A percentile compares a stretch with the other conserved stretches of the same genome.
Evolutionary conservation across 2,113 vertebrate species (phyloP).

Genomic region (Alexandromys fortis): DNA sequence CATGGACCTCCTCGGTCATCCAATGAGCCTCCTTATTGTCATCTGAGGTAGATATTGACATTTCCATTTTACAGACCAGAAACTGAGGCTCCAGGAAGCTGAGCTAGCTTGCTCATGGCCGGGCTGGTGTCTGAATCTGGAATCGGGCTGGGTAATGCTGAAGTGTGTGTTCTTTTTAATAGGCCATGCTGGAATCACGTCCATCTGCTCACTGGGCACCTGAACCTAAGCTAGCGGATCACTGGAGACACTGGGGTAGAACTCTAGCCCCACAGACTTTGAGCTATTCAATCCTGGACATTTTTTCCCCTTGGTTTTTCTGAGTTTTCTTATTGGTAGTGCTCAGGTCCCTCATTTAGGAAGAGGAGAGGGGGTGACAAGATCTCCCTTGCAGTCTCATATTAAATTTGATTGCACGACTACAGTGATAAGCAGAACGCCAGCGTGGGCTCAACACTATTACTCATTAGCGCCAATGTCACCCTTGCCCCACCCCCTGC

Average conservation of each 20-base stretch:
- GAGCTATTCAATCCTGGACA: background rate
- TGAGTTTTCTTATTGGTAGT: background rate
- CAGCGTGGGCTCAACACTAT: background rate
- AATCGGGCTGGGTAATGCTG: background rate
- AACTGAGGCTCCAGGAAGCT: no score
- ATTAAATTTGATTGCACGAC: background rate
- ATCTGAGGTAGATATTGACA: background rate
- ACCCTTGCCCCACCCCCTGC: background rate
- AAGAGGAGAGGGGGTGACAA: no score
- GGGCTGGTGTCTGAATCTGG: background rate
- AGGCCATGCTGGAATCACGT: background rate
- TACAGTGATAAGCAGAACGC: background rate
- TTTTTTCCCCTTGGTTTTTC: background rate
- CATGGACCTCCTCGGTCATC: background rate
- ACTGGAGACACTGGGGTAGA: background rate
- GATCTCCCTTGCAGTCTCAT: background rate
- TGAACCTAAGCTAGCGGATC: background rate
- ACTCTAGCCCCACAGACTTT: no score
- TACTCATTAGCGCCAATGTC: no score
- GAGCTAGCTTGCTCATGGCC: background rate
- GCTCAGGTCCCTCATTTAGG: background rate
- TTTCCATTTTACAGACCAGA: no score
- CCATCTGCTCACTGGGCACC: background rate
- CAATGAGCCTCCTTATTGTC: background rate
- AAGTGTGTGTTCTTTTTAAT: background rate